Conservation (phyloP, 2,797 vertebrate genomes). For the Sebastes melanostomus region DNA sequence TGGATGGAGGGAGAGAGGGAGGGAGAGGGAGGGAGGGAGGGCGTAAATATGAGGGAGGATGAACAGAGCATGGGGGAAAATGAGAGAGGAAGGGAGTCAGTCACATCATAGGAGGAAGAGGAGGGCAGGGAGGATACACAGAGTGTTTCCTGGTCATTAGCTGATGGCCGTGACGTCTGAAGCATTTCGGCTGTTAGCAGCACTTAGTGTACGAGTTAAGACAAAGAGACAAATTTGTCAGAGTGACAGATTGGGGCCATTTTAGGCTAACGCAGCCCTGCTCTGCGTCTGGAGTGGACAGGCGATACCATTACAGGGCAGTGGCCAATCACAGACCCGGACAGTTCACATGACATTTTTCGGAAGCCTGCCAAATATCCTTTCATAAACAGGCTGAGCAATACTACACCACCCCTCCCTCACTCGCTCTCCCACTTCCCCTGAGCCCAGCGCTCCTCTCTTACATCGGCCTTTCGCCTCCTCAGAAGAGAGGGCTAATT, state of each 20-base stretch:
- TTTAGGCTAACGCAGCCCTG: slow-evolving; percentile 87
- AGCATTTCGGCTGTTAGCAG: slow-evolving; percentile 88
- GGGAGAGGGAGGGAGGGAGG: neutral
- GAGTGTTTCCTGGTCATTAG: slow-evolving; percentile 88
- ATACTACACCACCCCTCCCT: slow-evolving; percentile 23
- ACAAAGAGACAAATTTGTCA: slow-evolving; percentile 92
- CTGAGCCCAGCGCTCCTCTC: slow-evolving; percentile 16
- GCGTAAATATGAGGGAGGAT: slow-evolving; percentile 65
- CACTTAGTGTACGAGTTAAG: slow-evolving; percentile 87
- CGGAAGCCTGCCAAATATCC: slow-evolving; percentile 65
- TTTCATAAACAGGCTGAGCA: slow-evolving; percentile 63
- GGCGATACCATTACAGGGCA: slow-evolving; percentile 85
- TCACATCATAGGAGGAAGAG: slow-evolving; percentile 76
- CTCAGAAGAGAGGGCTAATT: slow-evolving; percentile 69
- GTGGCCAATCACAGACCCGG: slow-evolving; percentile 84
- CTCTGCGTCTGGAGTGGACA: slow-evolving; percentile 78
- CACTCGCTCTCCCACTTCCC: neutral
- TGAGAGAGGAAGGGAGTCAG: slow-evolving; percentile 46
- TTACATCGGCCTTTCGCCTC: slow-evolving; percentile 56
- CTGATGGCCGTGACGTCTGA: slow-evolving; percentile 87
- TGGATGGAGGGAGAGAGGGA: neutral
- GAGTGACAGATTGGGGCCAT: slow-evolving; percentile 88
- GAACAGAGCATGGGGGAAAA: slow-evolving; percentile 73
- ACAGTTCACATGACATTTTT: slow-evolving; percentile 61
- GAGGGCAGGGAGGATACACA: slow-evolving; percentile 80